phyloP scores from a whole-genome alignment of 2,888 invertebrate species.

The Drosophila siamana region DNA sequence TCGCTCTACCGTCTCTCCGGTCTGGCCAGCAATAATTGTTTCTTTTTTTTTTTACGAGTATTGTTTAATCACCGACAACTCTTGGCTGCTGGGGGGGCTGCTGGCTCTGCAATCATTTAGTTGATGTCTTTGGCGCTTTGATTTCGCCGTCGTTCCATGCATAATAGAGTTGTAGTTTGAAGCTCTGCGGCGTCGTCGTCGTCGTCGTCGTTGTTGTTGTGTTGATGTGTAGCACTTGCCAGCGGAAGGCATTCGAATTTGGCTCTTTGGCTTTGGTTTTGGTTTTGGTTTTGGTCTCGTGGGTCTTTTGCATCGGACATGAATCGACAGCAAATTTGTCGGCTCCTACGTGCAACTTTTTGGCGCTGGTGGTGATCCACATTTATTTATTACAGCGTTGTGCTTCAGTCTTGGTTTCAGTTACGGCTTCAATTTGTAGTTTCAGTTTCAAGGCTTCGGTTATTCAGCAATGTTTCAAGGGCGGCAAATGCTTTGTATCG shows the following conservation, averaged over 20 bases:
- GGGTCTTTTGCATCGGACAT: conserved; percentile 29
- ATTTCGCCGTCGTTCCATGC: conserved; percentile 62
- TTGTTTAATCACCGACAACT: conserved; percentile 64
- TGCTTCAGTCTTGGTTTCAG: neutral
- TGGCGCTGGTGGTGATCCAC: conserved; percentile 33
- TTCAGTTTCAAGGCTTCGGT: conserved; percentile 11
- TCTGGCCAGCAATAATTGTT: conserved; percentile 39
- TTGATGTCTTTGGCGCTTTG: conserved; percentile 57
- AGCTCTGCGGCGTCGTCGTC: conserved; percentile 1
- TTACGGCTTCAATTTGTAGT: neutral
- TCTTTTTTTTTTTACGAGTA: conserved; percentile 34
- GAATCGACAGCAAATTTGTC: conserved; percentile 53
- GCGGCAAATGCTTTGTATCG: conserved; percentile 7
- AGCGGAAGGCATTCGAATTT: conserved; percentile 53
- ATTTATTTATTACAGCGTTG: conserved; percentile 10
- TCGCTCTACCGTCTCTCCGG: neutral
- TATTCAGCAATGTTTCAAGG: conserved; percentile 20
- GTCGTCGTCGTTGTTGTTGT: conserved; percentile 12
- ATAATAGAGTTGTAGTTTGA: conserved; percentile 55
- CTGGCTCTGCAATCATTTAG: conserved; percentile 43
- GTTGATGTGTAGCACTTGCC: conserved; percentile 39
- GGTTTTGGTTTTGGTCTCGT: conserved; percentile 1
- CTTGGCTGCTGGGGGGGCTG: conserved; percentile 29
- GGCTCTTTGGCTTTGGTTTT: conserved; percentile 2
- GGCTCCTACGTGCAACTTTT: conserved; percentile 16